phyloP scores from a whole-genome alignment of 2,797 vertebrate species.

The Siniperca scherzeri region DNA sequence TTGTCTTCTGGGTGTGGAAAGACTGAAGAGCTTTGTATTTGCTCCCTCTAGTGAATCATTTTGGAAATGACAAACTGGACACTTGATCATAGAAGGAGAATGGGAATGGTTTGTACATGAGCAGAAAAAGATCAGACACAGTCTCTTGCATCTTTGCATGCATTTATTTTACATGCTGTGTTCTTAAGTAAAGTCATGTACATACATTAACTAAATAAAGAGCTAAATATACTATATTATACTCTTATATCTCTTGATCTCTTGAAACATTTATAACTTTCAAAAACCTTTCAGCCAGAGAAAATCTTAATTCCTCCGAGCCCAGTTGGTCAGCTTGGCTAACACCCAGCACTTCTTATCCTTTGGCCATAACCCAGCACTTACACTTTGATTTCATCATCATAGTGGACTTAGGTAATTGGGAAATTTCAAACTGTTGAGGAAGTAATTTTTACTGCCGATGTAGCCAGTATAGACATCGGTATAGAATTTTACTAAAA shows the following conservation, averaged over 20 bases:
- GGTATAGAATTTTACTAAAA: not conserved
- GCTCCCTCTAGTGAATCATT: conserved; percentile 87
- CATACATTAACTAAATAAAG: not conserved
- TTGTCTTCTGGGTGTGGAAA: conserved; percentile 3
- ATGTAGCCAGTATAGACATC: conserved; percentile 45
- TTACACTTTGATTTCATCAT: conserved; percentile 85
- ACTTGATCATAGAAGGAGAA: conserved; percentile 5
- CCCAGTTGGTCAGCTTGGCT: conserved; percentile 48
- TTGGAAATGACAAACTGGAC: conserved; percentile 71
- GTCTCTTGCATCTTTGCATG: not conserved
- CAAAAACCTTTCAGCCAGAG: conserved; percentile 30
- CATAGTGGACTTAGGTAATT: conserved; percentile 57
- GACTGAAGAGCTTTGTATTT: conserved; percentile 61
- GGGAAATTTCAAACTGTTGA: conserved; percentile 60
- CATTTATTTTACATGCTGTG: not conserved
- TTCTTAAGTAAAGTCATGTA: not conserved
- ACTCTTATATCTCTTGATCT: conserved; percentile 2
- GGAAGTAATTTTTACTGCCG: conserved; percentile 49
- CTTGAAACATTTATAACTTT: conserved; percentile 21
- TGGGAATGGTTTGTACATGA: not conserved
- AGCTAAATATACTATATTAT: not conserved
- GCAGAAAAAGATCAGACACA: not conserved
- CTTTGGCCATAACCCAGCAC: conserved; percentile 40
- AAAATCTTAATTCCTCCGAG: conserved; percentile 46
- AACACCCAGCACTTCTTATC: conserved; percentile 59